Base-by-base conservation (phyloP, 2,888 invertebrate genomes). In the Tuta absoluta region DNA sequence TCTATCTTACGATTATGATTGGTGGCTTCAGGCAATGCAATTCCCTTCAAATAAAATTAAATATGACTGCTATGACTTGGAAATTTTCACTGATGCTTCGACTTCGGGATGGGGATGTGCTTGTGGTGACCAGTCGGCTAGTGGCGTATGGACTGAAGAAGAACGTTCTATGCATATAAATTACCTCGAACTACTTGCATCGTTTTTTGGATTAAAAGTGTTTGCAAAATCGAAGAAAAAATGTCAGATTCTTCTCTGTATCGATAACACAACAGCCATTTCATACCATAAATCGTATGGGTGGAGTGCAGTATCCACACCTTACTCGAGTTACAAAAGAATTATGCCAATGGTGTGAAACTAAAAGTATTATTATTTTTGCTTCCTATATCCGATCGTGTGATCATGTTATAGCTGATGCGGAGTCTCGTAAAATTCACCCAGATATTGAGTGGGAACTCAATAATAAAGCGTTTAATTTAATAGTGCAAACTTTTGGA, bases 181-280 rank as follows among this genome's bases (percentile, higher is more conserved):
- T 58, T 28, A 58, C 21, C 63, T 66, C 33, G 69, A 69, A 63
- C 12, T 69, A 23, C 28, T 65, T 17, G 67, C 70, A 1, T 67
- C 68, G 7, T 68, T 67, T 37, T 60, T 66, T 56, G 65, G 62
- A 17, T 38, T 67, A n/a, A 69, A 67, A 60, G n/a, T 41, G 49
- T 64, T 60, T 48, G 60, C 33, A 19, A 67, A 51, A 56, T n/a
- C n/a, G n/a, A n/a, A n/a, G n/a, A n/a, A n/a, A n/a, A n/a, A n/a
- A n/a, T n/a, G n/a, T n/a, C n/a, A n/a, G n/a, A n/a, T n/a, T n/a
- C 63, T 7, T 33, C 65, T 1, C 33, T 62, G 58, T 7, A 65
- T 67, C n/a, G 67, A 73, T 61, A 73, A 72, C 53, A 68, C 69
- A 0, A 67, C 68, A 7, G 68, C 67, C 11, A 65, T 68, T 4